Evolutionary conservation across 2,113 vertebrate genomes (phyloP).

Genomic region (Oostethus manadensis): DNA sequence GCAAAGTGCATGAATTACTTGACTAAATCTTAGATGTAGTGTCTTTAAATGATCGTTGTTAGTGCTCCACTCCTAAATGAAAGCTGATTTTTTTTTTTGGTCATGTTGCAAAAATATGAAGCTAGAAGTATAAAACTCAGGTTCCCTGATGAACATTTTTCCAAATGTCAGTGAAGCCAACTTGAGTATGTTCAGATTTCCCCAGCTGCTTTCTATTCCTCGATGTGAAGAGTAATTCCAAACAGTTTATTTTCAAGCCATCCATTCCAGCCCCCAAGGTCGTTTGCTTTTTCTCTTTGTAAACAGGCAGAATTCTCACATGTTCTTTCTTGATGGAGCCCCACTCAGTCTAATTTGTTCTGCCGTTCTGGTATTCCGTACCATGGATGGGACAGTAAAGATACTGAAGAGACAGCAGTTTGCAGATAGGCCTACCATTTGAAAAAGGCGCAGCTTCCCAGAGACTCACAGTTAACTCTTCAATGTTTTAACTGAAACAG

Average conservation of each 20-base stretch:
- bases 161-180: conserved; percentile 51
- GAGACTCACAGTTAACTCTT: background rate
- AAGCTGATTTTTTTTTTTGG: no score
- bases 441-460: background rate
- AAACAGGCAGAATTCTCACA: conserved; percentile 55
- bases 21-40: no score
- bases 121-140: conserved; percentile 40
- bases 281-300: conserved; percentile 57
- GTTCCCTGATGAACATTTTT: conserved; percentile 60
- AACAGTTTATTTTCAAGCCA: conserved; percentile 77
- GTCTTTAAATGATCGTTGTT: no score
- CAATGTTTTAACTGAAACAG: background rate
- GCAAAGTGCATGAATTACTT: no score
- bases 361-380: conserved; percentile 41
- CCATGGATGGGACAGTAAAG: conserved; percentile 35
- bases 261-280: conserved; percentile 69
- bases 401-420: conserved; percentile 19
- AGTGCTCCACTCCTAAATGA: no score
- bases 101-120: background rate
- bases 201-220: conserved; percentile 74
- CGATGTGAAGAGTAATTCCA: conserved; percentile 73
- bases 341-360: conserved; percentile 44
- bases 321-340: conserved; percentile 48
- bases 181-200: conserved; percentile 51
- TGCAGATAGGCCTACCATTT: background rate